Conservation (phyloP, 2,797 vertebrate genomes). For the Garrulus glandarius region DNA sequence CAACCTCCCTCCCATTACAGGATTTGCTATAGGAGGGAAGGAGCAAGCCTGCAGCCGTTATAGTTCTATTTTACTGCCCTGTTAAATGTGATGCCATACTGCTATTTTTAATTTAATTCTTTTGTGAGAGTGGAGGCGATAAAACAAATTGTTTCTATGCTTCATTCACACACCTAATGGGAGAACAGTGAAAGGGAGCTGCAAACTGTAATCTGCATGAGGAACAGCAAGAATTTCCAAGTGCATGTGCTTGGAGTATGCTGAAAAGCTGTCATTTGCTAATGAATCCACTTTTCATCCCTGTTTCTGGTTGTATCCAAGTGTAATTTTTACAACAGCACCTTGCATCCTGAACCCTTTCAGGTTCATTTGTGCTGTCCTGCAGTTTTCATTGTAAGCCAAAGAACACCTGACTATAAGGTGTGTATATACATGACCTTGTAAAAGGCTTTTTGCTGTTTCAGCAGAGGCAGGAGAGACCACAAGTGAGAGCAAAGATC, state of each 20-base stretch:
- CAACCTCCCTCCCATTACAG: background rate
- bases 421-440: background rate
- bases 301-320: background rate
- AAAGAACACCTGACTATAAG: background rate
- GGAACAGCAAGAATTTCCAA: background rate
- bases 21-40: background rate
- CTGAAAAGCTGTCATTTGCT: background rate
- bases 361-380: background rate
- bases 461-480: background rate
- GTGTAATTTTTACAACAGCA: background rate
- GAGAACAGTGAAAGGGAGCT: background rate
- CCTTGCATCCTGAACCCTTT: background rate
- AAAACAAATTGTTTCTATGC: constrained; percentile 25
- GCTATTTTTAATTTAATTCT: constrained; percentile 33
- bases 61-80: background rate
- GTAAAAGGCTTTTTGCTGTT: background rate
- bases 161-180: constrained; percentile 17
- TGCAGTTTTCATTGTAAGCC: background rate
- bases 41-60: background rate
- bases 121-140: background rate
- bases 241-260: background rate
- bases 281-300: background rate
- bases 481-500: background rate
- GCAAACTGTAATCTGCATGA: background rate
- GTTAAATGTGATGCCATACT: background rate